Conservation (phyloP, 2,113 vertebrate genomes). For the Coptodon rendalli region DNA sequence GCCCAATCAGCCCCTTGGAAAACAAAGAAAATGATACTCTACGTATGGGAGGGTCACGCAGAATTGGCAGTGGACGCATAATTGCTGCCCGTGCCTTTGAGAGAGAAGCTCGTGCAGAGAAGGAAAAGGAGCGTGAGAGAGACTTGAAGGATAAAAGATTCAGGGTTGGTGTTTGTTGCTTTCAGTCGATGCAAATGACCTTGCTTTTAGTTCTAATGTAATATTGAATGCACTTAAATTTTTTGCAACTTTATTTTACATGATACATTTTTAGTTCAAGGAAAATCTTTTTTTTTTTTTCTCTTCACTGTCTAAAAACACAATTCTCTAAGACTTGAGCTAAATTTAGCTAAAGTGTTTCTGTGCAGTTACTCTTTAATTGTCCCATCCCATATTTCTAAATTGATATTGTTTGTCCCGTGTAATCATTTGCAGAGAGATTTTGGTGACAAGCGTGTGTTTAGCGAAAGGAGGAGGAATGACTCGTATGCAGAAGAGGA, state of each 20-base stretch:
- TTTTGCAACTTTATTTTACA: background rate
- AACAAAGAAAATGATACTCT: conserved; percentile 88
- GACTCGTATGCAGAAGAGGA: conserved; percentile 97
- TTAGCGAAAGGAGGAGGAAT: conserved; percentile 91
- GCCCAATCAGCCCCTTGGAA: conserved; percentile 85
- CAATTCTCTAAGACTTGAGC: background rate
- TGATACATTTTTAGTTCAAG: background rate
- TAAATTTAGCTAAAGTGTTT: background rate
- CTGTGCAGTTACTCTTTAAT: background rate
- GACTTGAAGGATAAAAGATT: conserved; percentile 96
- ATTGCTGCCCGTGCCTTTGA: conserved; percentile 87
- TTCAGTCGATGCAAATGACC: background rate
- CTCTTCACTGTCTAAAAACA: background rate
- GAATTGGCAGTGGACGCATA: conserved; percentile 94
- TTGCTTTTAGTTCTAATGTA: background rate
- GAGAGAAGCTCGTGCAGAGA: conserved; percentile 83
- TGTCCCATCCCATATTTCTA: background rate
- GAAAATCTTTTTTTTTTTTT: background rate
- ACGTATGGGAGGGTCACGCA: conserved; percentile 81
- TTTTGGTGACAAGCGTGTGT: conserved; percentile 91
- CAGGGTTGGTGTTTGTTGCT: conserved; percentile 73
- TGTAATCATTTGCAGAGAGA: conserved; percentile 77
- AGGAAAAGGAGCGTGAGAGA: conserved; percentile 86
- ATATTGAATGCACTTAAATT: background rate
- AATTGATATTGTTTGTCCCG: background rate